Conservation (phyloP, 2,797 vertebrate species). For the Sciurus vulgaris region DNA sequence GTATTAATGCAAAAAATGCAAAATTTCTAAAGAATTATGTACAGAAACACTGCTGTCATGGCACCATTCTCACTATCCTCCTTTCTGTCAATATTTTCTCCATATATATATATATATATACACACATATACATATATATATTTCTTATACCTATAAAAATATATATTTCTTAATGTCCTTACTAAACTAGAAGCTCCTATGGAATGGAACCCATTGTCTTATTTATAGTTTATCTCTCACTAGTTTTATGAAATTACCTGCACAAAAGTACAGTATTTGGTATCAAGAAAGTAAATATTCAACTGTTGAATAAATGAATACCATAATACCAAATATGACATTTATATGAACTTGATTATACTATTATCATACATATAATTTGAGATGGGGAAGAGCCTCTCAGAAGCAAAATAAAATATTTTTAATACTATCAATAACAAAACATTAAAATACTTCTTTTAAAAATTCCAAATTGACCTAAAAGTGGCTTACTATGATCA, state of each 20-base stretch:
- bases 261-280: not conserved
- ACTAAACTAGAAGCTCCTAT: not conserved
- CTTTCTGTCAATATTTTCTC: not conserved
- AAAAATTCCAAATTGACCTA: conserved; percentile 48
- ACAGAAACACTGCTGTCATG: not conserved
- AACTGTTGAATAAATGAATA: conserved; percentile 45
- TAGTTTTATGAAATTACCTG: conserved; percentile 11
- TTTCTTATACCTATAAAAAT: too few species aligned
- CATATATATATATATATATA: too few species aligned
- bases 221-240: conserved; percentile 17
- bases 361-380: not conserved
- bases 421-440: conserved; percentile 59
- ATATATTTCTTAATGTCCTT: not conserved
- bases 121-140: not conserved
- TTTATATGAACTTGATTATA: conserved; percentile 54
- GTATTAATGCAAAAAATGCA: conserved; percentile 3
- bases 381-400: not conserved
- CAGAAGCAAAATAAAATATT: conserved; percentile 57
- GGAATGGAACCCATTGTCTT: not conserved
- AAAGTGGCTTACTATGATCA: conserved; percentile 30
- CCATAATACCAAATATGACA: conserved; percentile 15
- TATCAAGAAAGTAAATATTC: not conserved
- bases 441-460: conserved; percentile 55
- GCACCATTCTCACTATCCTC: not conserved
- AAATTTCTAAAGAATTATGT: not conserved